Evolutionary conservation across 2,888 invertebrate genomes (phyloP), one percentile per base, ranked within the genome.

Genomic region (Euplexia lucipara): DNA sequence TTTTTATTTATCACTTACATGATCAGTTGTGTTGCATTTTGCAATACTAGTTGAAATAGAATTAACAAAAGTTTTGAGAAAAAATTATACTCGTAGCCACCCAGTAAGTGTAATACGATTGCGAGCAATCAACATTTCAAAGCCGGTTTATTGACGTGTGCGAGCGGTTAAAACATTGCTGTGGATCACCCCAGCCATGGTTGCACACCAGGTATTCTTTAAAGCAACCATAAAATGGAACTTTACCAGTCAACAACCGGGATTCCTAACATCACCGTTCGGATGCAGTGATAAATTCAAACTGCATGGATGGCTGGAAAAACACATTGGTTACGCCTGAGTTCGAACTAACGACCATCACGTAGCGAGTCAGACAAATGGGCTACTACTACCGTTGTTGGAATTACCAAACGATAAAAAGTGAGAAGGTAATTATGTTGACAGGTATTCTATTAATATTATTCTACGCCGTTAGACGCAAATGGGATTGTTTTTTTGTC

Each of bases 271-370:
- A 63, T 70, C 47, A 76, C 70, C 37, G 65, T 70, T 78, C 47
- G 70, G 42, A 62, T 62, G 48, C 62, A 74, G 75, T 78, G 62
- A 78, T 77, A 74, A 76, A 76, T 70, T 78, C 47, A 74, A 78
- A 63, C 70, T 62, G 65, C 70, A 66, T 63, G 60, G 65, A 58
- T 75, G 57, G 70, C 52, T 75, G 64, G 61, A 41, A 66, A 65
- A 79, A 66, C 76, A 71, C 76, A 60, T 62, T 63, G 65, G 79
- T 79, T 63, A 65, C 78, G 78, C 54, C 63, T 69, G 72, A 79
- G 76, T 63, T 72, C 72, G 48, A 64, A 59, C 69, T 66, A 75
- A 69, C 69, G 57, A 67, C 59, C 71, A 62, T 67, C 60, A 48
- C 66, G 51, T 45, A 56, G 34, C 74, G 39, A 59, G 54, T 52